A percentile compares a stretch with the other conserved stretches of the same genome.
Evolutionary conservation across 1,140 invertebrate species (phyloP).

Genomic region (Bombus polaris): DNA sequence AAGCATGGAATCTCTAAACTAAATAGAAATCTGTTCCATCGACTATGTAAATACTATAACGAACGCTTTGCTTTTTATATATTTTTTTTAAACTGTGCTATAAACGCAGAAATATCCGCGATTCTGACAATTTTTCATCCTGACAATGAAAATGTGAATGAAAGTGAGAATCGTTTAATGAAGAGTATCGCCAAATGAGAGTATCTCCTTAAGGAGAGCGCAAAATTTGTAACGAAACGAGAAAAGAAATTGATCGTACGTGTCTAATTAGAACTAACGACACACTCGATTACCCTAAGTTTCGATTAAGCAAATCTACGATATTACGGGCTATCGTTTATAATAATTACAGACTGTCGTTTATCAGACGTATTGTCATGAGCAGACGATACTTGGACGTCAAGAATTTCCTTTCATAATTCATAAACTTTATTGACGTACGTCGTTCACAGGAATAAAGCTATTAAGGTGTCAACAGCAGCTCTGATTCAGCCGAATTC

Average conservation of each 20-base stretch:
- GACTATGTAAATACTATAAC: too few relatives aligned
- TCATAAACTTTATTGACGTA: conserved; percentile 17
- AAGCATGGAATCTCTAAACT: too few relatives aligned
- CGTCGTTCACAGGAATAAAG: conserved; percentile 3
- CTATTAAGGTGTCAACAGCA: conserved; percentile 8
- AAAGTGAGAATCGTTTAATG: too few relatives aligned
- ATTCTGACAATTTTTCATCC: too few relatives aligned
- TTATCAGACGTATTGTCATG: background rate
- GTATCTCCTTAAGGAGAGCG: background rate
- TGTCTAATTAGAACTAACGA: too few relatives aligned
- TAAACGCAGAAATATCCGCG: too few relatives aligned
- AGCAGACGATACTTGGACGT: background rate
- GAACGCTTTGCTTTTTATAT: too few relatives aligned
- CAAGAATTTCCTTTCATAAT: conserved; percentile 19
- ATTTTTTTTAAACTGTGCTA: too few relatives aligned
- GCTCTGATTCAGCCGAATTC: background rate
- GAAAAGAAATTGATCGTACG: background rate
- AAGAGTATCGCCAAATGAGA: too few relatives aligned
- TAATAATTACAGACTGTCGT: conserved; percentile 18
- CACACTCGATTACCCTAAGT: background rate
- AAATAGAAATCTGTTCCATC: too few relatives aligned
- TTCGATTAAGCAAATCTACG: background rate
- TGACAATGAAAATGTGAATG: too few relatives aligned
- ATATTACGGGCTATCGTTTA: background rate
- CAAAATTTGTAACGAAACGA: background rate